phyloP scores from a whole-genome alignment of 2,113 vertebrate genomes.

The Micronycteris hirsuta region DNA sequence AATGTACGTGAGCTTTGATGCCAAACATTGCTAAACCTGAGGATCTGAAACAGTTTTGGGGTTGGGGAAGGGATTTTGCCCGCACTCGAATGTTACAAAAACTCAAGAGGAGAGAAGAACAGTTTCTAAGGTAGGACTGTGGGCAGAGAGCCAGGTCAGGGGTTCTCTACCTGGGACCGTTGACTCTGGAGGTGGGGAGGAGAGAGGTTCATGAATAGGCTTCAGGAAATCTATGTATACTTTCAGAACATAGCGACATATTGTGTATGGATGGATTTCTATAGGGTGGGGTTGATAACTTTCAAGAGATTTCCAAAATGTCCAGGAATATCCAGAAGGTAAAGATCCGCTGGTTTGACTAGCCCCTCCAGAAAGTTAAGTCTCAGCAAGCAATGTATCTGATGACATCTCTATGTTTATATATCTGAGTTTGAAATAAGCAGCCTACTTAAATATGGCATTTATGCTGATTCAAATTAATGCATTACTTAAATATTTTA shows the following conservation, averaged over 20 bases:
- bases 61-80: not conserved
- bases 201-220: not conserved
- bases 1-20: not conserved
- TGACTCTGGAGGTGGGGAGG: not conserved
- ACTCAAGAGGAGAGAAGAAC: not conserved
- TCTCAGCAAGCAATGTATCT: not conserved
- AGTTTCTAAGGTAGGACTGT: not conserved
- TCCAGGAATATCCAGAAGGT: not conserved
- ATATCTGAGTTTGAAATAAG: constrained; percentile 3
- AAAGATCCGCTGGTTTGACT: not conserved
- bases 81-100: not conserved
- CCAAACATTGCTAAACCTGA: not conserved
- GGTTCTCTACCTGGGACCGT: not conserved
- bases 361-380: not conserved
- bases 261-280: not conserved
- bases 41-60: not conserved
- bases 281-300: not conserved
- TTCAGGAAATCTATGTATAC: not conserved
- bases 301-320: constrained; percentile 13
- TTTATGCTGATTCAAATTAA: constrained; percentile 47
- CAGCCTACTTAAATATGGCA: not conserved
- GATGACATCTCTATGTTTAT: not conserved
- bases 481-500: constrained; percentile 21
- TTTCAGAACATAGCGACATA: not conserved
- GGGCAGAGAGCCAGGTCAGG: not conserved